Base-by-base conservation (phyloP, 2,113 vertebrate genomes). In the Mobula birostris region DNA sequence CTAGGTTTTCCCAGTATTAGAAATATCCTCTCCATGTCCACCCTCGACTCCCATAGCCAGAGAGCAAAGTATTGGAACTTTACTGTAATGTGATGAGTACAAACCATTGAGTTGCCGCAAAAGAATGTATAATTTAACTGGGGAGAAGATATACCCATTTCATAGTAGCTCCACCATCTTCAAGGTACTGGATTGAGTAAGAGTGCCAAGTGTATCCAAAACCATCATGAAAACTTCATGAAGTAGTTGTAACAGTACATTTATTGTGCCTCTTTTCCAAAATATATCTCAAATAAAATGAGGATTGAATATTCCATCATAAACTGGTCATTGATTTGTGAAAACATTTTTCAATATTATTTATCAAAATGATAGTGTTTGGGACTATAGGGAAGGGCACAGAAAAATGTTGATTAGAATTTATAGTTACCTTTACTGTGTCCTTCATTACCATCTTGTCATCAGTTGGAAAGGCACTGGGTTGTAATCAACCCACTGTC, bases 371-470 rank as follows among this genome's bases (percentile, higher is more conserved):
- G 29, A 27, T 36, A 5, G 24, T 21, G 48, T 2, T 48, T 48
- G 48, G 48, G 48, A 48, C 17, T 68, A 56, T 11, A 29, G 32
- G 68, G 40, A 56, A 74, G 36, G 15, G 19, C 21, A 72, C n/a
- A 40, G 91, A 68, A 76, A 7, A 93, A 74, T 11, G 27, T 70
- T 92, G 68, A 74, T 74, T 17, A 27, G 24, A 93, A 93, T 48
- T 5, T 93, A 36, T 70, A 74, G 32, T 29, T 74, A 21, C 15
- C 48, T 74, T 40, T 93, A 29, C 11, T 27, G 68, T 74, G 91
- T 40, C 70, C 91, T 74, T 93, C 91, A 93, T 56, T 76, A 56
- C 36, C 91, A 93, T 74, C 91, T 93, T 70, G 91, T 56, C 68
- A 74, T 74, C 91, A 93, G 36, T 70, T 11, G 91, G 48, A 36